These are phyloP conservation scores for Neoarius graeffei DNA, from an alignment of 2,113 vertebrate genomes.

Conservation along the genomic window DNA sequence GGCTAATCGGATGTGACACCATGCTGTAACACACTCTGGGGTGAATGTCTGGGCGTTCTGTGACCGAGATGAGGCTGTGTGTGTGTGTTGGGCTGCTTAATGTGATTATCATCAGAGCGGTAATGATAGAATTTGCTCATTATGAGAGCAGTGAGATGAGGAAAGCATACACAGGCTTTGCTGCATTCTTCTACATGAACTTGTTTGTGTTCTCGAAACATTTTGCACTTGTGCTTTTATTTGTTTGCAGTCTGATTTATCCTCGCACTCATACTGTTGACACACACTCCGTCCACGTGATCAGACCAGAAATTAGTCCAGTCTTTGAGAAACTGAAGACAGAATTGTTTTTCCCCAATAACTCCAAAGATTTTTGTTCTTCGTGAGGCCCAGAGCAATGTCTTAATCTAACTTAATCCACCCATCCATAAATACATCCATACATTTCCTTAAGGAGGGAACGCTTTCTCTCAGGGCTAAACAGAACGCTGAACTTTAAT, in stretches of 20 bases:
- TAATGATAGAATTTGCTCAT: neutral
- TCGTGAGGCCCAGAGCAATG: neutral
- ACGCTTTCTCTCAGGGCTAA: too few species aligned
- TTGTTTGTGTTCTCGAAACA: neutral
- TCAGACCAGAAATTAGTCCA: neutral
- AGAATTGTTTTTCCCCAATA: neutral
- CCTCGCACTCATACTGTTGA: neutral
- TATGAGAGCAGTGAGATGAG: neutral
- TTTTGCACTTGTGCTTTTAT: neutral
- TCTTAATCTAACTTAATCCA: neutral
- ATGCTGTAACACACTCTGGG: constrained; percentile 40
- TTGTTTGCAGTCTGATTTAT: neutral
- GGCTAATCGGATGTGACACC: constrained; percentile 53
- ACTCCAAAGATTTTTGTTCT: neutral
- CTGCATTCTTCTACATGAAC: neutral
- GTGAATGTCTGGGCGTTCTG: constrained; percentile 38
- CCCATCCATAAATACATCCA: neutral
- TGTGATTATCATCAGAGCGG: neutral
- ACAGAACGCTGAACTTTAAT: neutral
- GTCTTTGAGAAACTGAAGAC: neutral
- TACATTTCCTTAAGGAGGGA: neutral
- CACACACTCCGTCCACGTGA: neutral
- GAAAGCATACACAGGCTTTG: neutral
- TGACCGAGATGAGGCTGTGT: constrained; percentile 16
- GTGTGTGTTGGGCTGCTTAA: neutral